Conservation (phyloP, 2,888 invertebrate genomes). For the Miltochrista miniata region DNA sequence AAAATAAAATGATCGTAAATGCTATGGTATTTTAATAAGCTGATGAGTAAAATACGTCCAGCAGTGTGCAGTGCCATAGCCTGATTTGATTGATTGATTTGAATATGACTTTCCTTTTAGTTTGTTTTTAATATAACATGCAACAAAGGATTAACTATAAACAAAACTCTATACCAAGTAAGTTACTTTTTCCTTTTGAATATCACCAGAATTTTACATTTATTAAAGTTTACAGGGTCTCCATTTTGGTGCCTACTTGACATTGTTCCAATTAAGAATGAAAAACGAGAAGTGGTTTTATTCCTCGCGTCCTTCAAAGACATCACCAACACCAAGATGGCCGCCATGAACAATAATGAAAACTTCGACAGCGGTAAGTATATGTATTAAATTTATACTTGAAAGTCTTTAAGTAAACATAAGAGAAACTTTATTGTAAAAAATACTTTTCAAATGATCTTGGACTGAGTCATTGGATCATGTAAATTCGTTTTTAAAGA, state of each 20-base stretch:
- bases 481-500: conserved; percentile 33
- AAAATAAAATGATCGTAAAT: no score
- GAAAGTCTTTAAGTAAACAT: conserved; percentile 35
- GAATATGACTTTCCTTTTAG: no score
- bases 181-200: conserved; percentile 20
- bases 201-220: conserved; percentile 42
- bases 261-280: conserved; percentile 99
- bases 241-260: conserved; percentile 98
- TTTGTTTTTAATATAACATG: no score
- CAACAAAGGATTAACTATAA: no score
- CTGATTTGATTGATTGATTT: no score
- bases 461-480: conserved; percentile 39
- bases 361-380: conserved; percentile 94
- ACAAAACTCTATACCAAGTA: no score
- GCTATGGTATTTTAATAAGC: no score
- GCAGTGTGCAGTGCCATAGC: no score
- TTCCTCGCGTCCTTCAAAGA: conserved; percentile 98
- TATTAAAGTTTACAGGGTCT: conserved; percentile 85
- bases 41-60: no score
- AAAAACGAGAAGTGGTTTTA: conserved; percentile 97
- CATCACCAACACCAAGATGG: conserved; percentile 96
- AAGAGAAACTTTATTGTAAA: conserved; percentile 13
- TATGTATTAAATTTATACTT: conserved; percentile 40
- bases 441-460: conserved; percentile 43
- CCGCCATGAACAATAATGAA: conserved; percentile 92